phyloP scores from a whole-genome alignment of 2,113 vertebrate genomes.

The Gallinago paraguaiae region DNA sequence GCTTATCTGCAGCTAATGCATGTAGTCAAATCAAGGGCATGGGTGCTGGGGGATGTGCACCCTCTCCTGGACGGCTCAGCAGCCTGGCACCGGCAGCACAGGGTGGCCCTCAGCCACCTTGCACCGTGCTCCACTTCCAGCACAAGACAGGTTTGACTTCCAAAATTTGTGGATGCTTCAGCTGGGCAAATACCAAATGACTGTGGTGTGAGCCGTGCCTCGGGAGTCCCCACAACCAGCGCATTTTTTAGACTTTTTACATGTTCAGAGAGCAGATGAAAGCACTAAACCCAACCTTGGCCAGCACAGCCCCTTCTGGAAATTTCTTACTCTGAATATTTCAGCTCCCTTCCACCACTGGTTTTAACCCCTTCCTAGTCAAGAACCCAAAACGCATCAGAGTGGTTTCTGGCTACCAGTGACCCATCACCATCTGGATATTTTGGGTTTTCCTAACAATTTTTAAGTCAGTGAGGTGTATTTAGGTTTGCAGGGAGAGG shows the following conservation, averaged over 20 bases:
- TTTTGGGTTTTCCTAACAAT: not conserved
- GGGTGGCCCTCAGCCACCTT: not conserved
- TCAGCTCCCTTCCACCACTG: not conserved
- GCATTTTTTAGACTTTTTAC: not conserved
- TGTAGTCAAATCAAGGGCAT: fast-evolving
- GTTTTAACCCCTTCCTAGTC: not conserved
- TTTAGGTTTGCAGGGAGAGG: not conserved
- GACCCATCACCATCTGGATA: fast-evolving
- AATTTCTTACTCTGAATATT: not conserved
- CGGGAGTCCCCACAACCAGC: fast-evolving
- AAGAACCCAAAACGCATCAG: not conserved
- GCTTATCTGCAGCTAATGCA: not conserved
- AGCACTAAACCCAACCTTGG: not conserved
- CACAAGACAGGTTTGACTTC: not conserved
- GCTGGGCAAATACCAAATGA: not conserved
- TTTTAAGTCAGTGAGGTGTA: not conserved
- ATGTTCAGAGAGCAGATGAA: not conserved
- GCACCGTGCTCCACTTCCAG: not conserved
- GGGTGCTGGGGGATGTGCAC: not conserved
- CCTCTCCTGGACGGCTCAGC: not conserved
- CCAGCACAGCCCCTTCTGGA: not conserved
- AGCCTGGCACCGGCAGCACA: fast-evolving
- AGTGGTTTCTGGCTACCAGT: not conserved
- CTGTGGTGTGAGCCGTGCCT: not conserved
- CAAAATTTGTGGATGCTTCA: not conserved